Evolutionary conservation across 2,888 invertebrate species (phyloP), one percentile per base, ranked within the genome.

Genomic region (Nemotelus nigrinus): DNA sequence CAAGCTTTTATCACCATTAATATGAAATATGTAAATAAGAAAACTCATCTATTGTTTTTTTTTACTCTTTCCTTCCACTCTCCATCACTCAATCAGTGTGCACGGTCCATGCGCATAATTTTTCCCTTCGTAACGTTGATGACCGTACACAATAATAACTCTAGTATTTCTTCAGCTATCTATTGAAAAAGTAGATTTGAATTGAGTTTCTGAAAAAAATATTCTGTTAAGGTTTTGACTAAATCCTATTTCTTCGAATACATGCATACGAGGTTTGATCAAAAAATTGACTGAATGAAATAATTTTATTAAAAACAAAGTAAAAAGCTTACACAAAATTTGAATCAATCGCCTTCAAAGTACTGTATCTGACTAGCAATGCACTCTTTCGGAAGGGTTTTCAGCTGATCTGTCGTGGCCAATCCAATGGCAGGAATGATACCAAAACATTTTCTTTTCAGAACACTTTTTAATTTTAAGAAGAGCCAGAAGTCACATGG

Each of bases 341-440:
- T 25, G 25, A 25, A 25, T 25, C 25, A 25, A 1, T 25, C 25
- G 25, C 25, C 25, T 25, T 25, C 25, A 53, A 53, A 53, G 53
- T 53, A 53, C 53, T 53, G 53, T 53, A 1, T 53, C 10, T 53
- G 53, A 10, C 53, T 7, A 7, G 6, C 7, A 53, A 7, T 72
- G 63, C 72, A 79, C 72, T 79, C 77, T 80, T 78, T 78, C 50
- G 64, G 74, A 78, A 74, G 60, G 75, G 67, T 79, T 50, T 80
- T 80, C 79, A 67, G 78, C 77, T 80, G 75, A 55, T 80, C 64
- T 44, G 57, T 78, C 47, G 78, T 80, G 74, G 65, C 76, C 57
- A 1, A 78, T 47, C 80, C 77, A 79, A 79, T 80, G 63, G 78
- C 71, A 63, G 77, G 65, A 78, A 78, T 80, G 79, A 75, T 80